Conservation (phyloP, 2,888 invertebrate species). For the Prenolepis imparis region DNA sequence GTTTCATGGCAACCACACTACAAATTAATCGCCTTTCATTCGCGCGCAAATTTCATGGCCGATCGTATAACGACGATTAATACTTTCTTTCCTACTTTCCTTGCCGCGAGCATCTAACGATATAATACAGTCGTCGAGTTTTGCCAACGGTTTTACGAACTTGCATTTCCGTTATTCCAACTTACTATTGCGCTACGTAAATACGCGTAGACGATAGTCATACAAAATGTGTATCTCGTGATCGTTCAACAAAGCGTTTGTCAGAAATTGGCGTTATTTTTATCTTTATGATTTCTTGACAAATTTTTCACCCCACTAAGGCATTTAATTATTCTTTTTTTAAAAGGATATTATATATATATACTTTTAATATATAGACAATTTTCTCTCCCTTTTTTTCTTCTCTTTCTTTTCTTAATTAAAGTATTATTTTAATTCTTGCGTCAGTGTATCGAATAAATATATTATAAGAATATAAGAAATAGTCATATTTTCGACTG, state of each 20-base stretch:
- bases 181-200: not conserved
- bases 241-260: not conserved
- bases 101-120: constrained; percentile 56
- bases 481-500: not conserved
- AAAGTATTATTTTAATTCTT: not conserved
- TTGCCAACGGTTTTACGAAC: constrained; percentile 43
- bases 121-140: constrained; percentile 21
- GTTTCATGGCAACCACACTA: constrained; percentile 33
- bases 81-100: constrained; percentile 65
- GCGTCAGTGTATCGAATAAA: not conserved
- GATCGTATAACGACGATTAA: constrained; percentile 57
- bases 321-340: not conserved
- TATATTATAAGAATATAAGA: not conserved
- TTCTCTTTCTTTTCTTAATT: not conserved
- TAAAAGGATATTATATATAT: not conserved
- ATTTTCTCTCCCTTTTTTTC: not conserved
- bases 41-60: constrained; percentile 56
- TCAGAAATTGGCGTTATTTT: not conserved
- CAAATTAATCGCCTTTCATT: constrained; percentile 56
- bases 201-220: not conserved
- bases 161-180: constrained; percentile 34
- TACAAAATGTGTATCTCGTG: not conserved
- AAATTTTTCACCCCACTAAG: not conserved
- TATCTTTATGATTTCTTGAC: not conserved
- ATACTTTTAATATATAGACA: not conserved